Evolutionary conservation across 2,113 vertebrate species (phyloP).

Genomic region (Pterocles burchelli): DNA sequence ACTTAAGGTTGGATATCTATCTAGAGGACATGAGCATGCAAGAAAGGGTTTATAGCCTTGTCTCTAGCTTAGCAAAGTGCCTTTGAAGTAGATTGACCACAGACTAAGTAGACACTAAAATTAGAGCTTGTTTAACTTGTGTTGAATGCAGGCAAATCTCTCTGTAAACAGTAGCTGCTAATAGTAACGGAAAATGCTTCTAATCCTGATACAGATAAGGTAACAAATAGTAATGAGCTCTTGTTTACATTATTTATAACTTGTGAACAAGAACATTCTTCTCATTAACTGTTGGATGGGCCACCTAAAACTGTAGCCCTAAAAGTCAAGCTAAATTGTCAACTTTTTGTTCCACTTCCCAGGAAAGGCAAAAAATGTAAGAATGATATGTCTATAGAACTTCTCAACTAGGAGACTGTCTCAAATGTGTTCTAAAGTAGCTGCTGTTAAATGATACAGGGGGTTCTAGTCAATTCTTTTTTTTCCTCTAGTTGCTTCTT

Average conservation of each 20-base stretch:
- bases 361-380: neutral
- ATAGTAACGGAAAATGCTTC: constrained; percentile 13
- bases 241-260: neutral
- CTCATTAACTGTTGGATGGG: neutral
- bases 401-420: neutral
- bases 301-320: neutral
- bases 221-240: neutral
- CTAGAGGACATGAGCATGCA: neutral
- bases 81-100: neutral
- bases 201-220: neutral
- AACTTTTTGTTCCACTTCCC: neutral
- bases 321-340: neutral
- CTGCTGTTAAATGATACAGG: neutral
- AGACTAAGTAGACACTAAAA: neutral
- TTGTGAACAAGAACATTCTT: neutral
- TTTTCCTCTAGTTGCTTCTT: neutral
- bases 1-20: neutral
- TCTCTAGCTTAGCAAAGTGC: constrained; percentile 17
- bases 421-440: neutral
- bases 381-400: neutral
- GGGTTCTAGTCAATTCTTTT: neutral
- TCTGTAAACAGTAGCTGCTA: neutral
- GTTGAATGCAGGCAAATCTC: neutral
- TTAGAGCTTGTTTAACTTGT: constrained; percentile 5
- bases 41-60: constrained; percentile 4